Percentiles rank a stretch among this genome's conserved stretches.
Evolutionary conservation across 1,140 invertebrate species (phyloP).

Genomic region (Rhagoletis zephyria): DNA sequence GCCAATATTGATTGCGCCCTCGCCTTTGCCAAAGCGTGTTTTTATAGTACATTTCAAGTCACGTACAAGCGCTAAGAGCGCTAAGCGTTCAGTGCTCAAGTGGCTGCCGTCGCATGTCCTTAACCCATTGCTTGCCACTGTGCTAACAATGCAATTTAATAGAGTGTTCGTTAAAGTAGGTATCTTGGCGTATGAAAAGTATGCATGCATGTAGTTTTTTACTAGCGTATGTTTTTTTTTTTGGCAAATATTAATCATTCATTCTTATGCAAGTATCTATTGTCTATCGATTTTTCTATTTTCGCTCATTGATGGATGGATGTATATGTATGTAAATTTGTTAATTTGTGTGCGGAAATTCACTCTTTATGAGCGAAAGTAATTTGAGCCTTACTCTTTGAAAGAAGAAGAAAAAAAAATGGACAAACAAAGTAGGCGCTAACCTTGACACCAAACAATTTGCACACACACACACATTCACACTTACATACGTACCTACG

Average conservation of each 20-base stretch:
- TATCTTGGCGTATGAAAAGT: too few species aligned
- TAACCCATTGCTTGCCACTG: neutral
- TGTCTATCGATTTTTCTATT: neutral
- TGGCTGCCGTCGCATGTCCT: neutral
- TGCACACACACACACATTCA: neutral
- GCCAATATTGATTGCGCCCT: conserved; percentile 2
- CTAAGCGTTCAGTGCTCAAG: neutral
- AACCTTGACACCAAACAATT: conserved; percentile 20
- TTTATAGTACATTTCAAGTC: neutral
- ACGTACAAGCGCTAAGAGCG: neutral
- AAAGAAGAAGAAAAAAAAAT: neutral
- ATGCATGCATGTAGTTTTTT: too few species aligned
- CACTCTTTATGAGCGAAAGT: neutral
- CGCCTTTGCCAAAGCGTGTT: neutral
- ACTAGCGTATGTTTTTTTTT: too few species aligned
- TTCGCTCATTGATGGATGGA: neutral
- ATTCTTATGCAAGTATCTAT: neutral
- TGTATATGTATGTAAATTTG: neutral
- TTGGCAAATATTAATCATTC: too few species aligned
- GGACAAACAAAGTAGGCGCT: neutral
- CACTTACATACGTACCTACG: neutral
- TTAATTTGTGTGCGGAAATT: neutral
- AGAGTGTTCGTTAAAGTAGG: too few species aligned
- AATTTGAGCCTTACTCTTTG: neutral
- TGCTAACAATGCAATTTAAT: neutral